Base-by-base conservation (phyloP, 2,113 vertebrate genomes). In the Zosterops pallidus region DNA sequence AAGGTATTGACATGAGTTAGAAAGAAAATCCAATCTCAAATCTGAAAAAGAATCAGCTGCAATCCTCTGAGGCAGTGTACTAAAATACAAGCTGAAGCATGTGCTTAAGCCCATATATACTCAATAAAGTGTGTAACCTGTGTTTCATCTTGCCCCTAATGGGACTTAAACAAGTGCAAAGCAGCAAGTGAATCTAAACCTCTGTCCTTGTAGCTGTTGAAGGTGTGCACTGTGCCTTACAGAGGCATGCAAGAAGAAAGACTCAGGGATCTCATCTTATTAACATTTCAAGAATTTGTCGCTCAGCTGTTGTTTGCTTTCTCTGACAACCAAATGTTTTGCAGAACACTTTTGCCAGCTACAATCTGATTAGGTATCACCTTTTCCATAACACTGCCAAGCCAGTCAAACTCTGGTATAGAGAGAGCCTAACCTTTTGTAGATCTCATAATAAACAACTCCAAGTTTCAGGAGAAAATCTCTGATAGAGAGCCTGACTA, bases 291-390 rank as follows among this genome's bases (percentile, higher is more conserved):
- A 93, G 80, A 88, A 91, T 94, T 59, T 49, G 84, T 70, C 94
- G 44, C 89, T 94, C 91, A 93, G 86, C 86, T 72, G 67, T 94
- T 90, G 68, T 96, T 95, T 96, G 86, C 94, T 97, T 96, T 91
- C 95, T 96, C 93, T 97, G 94, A 96, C 95, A 97, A 94, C 90
- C 76, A 96, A 96, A 96, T 92, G 92, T 63, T 93, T 77, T 19
- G 52, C 78, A 94, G 77, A 77, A 62, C 56, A 84, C 82, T 80
- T 91, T 95, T 94, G 70, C 97, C 97, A 95, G 94, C 97, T 96
- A 92, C 82, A 90, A 35, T 81, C 95, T 97, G 97, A 97, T 96
- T 91, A 94, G 84, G 92, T 80, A 94, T 92, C 60, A 52, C 88
- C 92, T 96, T 92, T 96, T 95, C 83, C 86, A 74, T 86, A 93